phyloP scores from a whole-genome alignment of 2,113 vertebrate species.

The Anolis sagrei region DNA sequence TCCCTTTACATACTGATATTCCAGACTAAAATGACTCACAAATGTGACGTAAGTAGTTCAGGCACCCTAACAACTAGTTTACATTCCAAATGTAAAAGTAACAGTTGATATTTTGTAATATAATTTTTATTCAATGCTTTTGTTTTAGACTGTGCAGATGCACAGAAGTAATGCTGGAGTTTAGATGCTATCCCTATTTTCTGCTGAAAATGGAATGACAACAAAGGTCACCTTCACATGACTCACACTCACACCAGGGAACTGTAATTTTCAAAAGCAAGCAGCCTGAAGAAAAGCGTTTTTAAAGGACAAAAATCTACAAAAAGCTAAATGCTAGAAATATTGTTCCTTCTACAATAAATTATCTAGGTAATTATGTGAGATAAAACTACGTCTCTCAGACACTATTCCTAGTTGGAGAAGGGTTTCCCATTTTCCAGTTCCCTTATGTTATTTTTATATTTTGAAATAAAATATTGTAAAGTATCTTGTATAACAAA shows the following conservation, averaged over 20 bases:
- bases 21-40: no score
- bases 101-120: not conserved
- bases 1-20: no score
- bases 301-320: conserved; percentile 42
- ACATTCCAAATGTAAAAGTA: not conserved
- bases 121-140: not conserved
- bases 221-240: not conserved
- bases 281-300: conserved; percentile 9
- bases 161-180: not conserved
- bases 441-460: conserved; percentile 23
- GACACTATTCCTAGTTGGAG: conserved; percentile 56
- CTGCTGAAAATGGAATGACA: not conserved
- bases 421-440: conserved; percentile 40
- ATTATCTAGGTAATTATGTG: conserved; percentile 58
- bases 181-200: not conserved
- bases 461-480: conserved; percentile 1
- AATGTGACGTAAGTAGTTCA: not conserved
- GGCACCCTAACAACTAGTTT: not conserved
- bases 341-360: conserved; percentile 44
- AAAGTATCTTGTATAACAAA: not conserved
- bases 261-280: conserved; percentile 50
- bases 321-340: conserved; percentile 41
- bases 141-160: not conserved
- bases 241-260: not conserved
- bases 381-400: conserved; percentile 54